phyloP scores from a whole-genome alignment of 2,888 invertebrate species.

The Macaria liturata region DNA sequence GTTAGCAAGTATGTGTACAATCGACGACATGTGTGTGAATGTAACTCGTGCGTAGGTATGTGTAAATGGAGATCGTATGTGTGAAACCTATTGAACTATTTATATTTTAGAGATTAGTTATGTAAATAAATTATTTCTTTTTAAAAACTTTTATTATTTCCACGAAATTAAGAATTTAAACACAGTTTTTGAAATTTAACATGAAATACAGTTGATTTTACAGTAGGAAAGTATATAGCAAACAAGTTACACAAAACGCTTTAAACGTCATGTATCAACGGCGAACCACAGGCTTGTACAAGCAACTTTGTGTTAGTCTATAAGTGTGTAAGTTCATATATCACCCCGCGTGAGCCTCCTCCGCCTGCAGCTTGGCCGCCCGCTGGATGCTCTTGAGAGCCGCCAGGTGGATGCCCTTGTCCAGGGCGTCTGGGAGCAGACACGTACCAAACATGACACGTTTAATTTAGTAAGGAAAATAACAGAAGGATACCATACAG shows the following conservation, averaged over 20 bases:
- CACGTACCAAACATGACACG: too few relatives aligned
- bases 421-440: conserved; percentile 87
- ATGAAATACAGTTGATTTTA: too few relatives aligned
- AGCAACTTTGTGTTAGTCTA: neutral
- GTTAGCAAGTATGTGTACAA: too few relatives aligned
- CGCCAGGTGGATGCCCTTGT: conserved; percentile 89
- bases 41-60: conserved; percentile 29
- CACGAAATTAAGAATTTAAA: too few relatives aligned
- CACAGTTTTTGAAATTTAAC: too few relatives aligned
- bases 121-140: conserved; percentile 74
- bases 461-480: too few relatives aligned
- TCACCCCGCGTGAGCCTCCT: conserved; percentile 62
- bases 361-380: conserved; percentile 64
- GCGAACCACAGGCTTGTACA: neutral
- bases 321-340: conserved; percentile 20
- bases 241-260: too few relatives aligned
- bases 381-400: conserved; percentile 88
- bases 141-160: conserved; percentile 3
- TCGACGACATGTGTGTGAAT: conserved; percentile 32
- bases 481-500: too few relatives aligned
- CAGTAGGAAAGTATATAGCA: too few relatives aligned
- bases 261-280: too few relatives aligned
- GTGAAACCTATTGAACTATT: conserved; percentile 50
- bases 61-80: conserved; percentile 33
- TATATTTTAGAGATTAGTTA: conserved; percentile 64